Evolutionary conservation across 2,113 vertebrate species (phyloP), one percentile per base, ranked within the genome.

Genomic region (Rhinogobius similis): DNA sequence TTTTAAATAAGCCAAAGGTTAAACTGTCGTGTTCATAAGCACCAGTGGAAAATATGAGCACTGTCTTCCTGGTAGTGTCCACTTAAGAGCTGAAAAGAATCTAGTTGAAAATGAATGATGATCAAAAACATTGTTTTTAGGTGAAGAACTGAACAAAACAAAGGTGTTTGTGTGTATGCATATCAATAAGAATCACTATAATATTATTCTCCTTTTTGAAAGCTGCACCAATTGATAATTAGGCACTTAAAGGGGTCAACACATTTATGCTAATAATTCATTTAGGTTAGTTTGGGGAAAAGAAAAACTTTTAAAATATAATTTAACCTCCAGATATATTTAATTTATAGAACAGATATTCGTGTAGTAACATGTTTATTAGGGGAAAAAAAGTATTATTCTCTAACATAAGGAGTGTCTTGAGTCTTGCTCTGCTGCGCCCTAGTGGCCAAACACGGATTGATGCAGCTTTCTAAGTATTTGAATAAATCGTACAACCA

Each of bases 11-110:
- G 73, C 72, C 74, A 78, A 72, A 10, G 77, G 68, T 46, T 27
- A 66, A 29, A 77, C 48, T 56, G 74, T 82, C 67, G 70, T 41
- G 77, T 50, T 62, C 20, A 27, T 23, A 86, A 86, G 87, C 83
- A 86, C 78, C 85, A 85, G 76, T 83, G 18, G 1, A 48, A n/a
- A 70, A 20, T 77, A 53, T 77, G 70, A 83, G 70, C 70, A 62
- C 70, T 39, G 62, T 79, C 16, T 52, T 18, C 55, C 53, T 46
- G 66, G 62, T 73, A 77, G 72, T 73, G 76, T 67, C 41, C 71
- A 62, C 69, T n/a, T n/a, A 20, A 18, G 18, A 46, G 44, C 7
- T 46, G 44, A 43, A 43, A 43, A 43, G 13, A 44, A 44, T 48
- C 46, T 48, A 9, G 46, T 48, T 1, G 1, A n/a, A 48, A 14